Conservation (phyloP, 1,140 invertebrate genomes). For the Drosophila fuyamai region DNA sequence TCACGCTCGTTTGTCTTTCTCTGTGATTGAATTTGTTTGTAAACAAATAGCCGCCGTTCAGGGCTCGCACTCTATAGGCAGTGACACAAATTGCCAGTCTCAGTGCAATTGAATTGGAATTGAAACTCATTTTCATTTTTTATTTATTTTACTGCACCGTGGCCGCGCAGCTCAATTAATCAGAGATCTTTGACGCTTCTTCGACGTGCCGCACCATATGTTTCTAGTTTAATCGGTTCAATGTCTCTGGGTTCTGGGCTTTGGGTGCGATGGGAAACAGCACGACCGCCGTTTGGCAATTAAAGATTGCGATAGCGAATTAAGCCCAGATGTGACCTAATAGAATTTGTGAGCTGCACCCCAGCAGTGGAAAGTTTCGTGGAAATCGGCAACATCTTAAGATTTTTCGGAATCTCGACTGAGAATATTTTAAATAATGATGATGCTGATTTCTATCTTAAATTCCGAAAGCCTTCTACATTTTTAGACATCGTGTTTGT, state of each 20-base stretch:
- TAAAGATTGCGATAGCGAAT: slow-evolving; percentile 39
- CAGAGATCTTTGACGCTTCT: slow-evolving; percentile 49
- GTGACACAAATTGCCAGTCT: slow-evolving; percentile 43
- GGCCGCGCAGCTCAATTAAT: slow-evolving; percentile 56
- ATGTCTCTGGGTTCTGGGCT: slow-evolving; percentile 49
- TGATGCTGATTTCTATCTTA: too few relatives aligned
- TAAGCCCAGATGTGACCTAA: slow-evolving; percentile 21
- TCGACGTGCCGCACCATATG: slow-evolving; percentile 57
- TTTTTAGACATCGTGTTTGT: neutral
- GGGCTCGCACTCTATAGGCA: slow-evolving; percentile 12
- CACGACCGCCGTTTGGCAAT: slow-evolving; percentile 35
- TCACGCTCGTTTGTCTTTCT: slow-evolving; percentile 30
- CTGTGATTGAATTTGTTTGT: slow-evolving; percentile 52
- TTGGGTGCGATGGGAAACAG: slow-evolving; percentile 32
- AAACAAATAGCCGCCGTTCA: slow-evolving; percentile 33
- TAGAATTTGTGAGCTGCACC: neutral
- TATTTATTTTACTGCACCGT: slow-evolving; percentile 24
- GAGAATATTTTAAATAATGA: too few relatives aligned
- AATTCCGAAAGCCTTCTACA: too few relatives aligned
- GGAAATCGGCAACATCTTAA: neutral
- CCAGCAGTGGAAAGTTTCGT: neutral
- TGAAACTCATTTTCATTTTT: slow-evolving; percentile 20
- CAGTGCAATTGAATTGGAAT: slow-evolving; percentile 60
- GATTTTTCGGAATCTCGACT: too few relatives aligned
- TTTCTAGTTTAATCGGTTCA: slow-evolving; percentile 70